Evolutionary conservation across 92 coral and sea anemone genomes (phyloP).

Genomic region (Montipora capitata): DNA sequence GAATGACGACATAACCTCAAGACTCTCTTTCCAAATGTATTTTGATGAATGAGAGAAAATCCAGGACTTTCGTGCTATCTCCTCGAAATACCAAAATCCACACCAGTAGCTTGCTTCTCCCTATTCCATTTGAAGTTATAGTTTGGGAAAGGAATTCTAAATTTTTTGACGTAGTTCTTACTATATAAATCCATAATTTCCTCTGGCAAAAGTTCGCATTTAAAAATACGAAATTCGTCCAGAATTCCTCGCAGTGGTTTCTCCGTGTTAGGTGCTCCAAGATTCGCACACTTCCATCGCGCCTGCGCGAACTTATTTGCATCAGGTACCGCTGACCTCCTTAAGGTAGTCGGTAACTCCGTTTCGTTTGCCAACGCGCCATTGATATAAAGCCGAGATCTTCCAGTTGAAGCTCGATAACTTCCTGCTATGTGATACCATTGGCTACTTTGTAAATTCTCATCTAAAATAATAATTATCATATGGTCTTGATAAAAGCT

Average conservation of each 20-base stretch:
- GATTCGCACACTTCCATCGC: conserved; percentile 91
- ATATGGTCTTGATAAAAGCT: too few species aligned
- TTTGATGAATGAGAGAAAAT: not conserved
- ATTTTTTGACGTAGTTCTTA: conserved; percentile 86
- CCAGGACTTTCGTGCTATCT: not conserved
- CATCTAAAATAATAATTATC: conserved; percentile 47
- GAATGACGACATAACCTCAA: too few species aligned
- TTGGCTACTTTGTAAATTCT: conserved; percentile 53
- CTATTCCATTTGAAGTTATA: not conserved
- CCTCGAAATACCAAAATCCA: not conserved
- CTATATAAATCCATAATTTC: conserved; percentile 90
- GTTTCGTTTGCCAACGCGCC: conserved; percentile 73
- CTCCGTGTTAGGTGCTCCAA: conserved; percentile 79
- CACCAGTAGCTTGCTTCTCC: not conserved
- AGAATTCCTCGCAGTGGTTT: conserved; percentile 84
- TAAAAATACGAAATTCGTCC: conserved; percentile 95
- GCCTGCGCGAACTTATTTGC: conserved; percentile 39
- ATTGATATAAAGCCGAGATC: conserved; percentile 89
- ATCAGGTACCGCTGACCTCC: conserved; percentile 53
- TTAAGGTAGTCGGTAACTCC: conserved; percentile 3
- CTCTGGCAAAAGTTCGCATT: conserved; percentile 86
- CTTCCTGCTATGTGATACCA: conserved; percentile 96
- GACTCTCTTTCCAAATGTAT: too few species aligned
- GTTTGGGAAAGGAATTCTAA: conserved; percentile 67
- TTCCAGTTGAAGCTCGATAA: conserved; percentile 77